Conservation (phyloP, 2,797 vertebrate species). For the Mallotus villosus region DNA sequence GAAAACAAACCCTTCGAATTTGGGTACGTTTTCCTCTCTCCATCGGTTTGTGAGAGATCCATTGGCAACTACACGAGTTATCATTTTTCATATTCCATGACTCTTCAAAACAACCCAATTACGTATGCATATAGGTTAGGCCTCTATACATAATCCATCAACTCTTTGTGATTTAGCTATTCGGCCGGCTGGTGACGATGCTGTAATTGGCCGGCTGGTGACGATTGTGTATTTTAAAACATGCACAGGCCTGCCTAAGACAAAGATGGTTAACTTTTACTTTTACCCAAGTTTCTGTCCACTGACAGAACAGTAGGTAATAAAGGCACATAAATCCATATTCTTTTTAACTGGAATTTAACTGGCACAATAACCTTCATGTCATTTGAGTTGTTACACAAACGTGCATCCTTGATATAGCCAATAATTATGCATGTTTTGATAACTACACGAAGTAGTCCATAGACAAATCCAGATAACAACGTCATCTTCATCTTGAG, state of each 20-base stretch:
- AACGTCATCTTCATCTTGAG: constrained; percentile 25
- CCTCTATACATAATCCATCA: background rate
- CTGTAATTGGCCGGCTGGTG: background rate
- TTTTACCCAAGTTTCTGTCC: background rate
- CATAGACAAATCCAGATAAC: background rate
- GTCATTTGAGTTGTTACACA: background rate
- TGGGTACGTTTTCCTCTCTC: background rate
- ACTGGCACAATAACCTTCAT: background rate
- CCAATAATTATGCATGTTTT: no score
- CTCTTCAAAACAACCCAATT: background rate
- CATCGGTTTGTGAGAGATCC: background rate
- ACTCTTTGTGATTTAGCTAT: background rate
- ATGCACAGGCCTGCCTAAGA: background rate
- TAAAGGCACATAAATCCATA: background rate
- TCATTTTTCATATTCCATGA: background rate
- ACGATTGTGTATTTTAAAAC: background rate
- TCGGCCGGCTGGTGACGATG: background rate
- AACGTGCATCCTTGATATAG: background rate
- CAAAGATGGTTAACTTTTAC: background rate
- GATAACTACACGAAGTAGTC: no score
- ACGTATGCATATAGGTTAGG: background rate
- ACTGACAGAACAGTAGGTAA: background rate
- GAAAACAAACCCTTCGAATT: background rate
- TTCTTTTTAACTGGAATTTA: background rate
- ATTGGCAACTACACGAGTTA: background rate